These are phyloP conservation scores for Anguilla japonica DNA, from an alignment of 2,113 vertebrate genomes.

Conservation along the genomic window DNA sequence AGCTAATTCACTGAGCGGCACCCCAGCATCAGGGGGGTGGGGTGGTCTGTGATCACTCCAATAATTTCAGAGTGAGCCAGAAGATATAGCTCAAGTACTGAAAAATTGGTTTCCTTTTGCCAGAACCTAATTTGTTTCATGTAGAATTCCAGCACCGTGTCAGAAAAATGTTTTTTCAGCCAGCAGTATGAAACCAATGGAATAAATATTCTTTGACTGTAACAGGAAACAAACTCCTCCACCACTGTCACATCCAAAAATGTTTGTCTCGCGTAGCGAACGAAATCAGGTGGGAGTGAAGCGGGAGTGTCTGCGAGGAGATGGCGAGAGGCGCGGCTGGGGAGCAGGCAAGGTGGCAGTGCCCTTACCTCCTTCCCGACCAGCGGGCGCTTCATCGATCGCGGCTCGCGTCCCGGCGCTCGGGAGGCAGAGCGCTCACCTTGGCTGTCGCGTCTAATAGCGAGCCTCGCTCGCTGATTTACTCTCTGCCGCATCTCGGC, in stretches of 20 bases:
- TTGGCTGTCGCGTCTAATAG: background rate
- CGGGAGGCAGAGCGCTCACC: slow-evolving; percentile 4
- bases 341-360: background rate
- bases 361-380: background rate
- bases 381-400: slow-evolving; percentile 15
- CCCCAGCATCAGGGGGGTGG: too few relatives aligned
- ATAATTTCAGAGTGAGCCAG: too few relatives aligned
- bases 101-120: too few relatives aligned
- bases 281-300: background rate
- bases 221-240: too few relatives aligned
- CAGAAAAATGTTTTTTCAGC: background rate
- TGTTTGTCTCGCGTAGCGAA: background rate
- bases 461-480: slow-evolving; percentile 5
- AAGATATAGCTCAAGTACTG: too few relatives aligned
- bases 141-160: too few relatives aligned
- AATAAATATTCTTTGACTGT: background rate
- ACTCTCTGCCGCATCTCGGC: background rate
- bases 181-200: background rate
- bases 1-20: too few relatives aligned
- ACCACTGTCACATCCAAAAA: too few relatives aligned
- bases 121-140: too few relatives aligned
- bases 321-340: background rate
- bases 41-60: too few relatives aligned
- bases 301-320: background rate
- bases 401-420: background rate